Conservation (phyloP, 2,113 vertebrate genomes). For the Oceanites oceanicus region DNA sequence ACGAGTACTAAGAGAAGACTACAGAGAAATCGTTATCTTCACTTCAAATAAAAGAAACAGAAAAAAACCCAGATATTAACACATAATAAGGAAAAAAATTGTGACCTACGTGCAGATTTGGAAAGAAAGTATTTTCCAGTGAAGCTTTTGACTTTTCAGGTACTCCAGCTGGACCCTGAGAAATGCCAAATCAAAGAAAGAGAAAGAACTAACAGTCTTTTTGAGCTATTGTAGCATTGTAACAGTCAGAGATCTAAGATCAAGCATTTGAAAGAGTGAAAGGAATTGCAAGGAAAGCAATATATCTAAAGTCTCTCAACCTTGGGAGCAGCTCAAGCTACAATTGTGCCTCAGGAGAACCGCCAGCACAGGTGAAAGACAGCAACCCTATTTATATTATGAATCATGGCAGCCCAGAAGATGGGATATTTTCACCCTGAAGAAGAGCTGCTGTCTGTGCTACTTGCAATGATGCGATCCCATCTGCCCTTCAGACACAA, state of each 20-base stretch:
- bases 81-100: not conserved
- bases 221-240: not conserved
- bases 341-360: not conserved
- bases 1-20: not conserved
- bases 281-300: not conserved
- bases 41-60: not conserved
- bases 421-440: not conserved
- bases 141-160: not conserved
- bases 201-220: not conserved
- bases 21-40: not conserved
- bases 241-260: conserved; percentile 20
- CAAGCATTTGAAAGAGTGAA: conserved; percentile 25
- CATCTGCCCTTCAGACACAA: not conserved
- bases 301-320: not conserved
- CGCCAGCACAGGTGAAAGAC: not conserved
- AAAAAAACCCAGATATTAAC: not conserved
- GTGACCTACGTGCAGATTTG: not conserved
- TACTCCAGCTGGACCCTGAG: not conserved
- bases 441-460: not conserved
- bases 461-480: not conserved
- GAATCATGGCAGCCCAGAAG: not conserved
- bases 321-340: not conserved
- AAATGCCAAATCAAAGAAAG: conserved; percentile 8
- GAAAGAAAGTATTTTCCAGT: not conserved
- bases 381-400: not conserved